Evolutionary conservation across 2,113 vertebrate genomes (phyloP).

Genomic region (Corythornis cristatus): DNA sequence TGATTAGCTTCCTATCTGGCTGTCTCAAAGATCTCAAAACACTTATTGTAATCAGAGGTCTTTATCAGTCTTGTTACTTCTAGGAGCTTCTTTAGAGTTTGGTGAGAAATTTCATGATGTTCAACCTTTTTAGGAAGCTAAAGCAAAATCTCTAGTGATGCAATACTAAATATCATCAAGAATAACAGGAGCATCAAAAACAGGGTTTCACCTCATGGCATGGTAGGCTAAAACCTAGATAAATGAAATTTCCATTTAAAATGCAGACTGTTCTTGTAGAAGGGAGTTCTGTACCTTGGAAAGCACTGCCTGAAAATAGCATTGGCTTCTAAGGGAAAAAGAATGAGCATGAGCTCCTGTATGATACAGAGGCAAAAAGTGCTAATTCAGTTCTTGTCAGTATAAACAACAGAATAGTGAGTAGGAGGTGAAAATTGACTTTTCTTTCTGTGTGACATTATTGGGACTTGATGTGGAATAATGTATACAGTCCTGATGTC

Average conservation of each 20-base stretch:
- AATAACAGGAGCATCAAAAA: neutral
- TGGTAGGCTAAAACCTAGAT: neutral
- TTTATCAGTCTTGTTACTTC: neutral
- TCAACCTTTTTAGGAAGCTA: neutral
- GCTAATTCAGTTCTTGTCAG: constrained; percentile 52
- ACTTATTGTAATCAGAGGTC: neutral
- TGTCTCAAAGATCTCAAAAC: neutral
- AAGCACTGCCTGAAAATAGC: neutral
- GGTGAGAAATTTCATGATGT: neutral
- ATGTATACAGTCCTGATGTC: constrained; percentile 25
- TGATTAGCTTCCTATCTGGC: neutral
- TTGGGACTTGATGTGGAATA: constrained; percentile 49
- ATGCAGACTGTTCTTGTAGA: neutral
- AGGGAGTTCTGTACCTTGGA: neutral
- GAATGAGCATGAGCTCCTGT: neutral
- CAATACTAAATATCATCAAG: neutral
- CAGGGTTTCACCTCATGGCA: neutral
- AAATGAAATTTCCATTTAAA: neutral
- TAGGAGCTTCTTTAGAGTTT: neutral
- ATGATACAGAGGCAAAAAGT: constrained; percentile 12
- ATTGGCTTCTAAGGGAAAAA: neutral
- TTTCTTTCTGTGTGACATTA: constrained; percentile 51
- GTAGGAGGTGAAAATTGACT: constrained; percentile 54
- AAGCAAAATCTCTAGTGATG: neutral
- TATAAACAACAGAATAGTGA: constrained; percentile 51